Base-by-base conservation (phyloP, 2,888 invertebrate species). In the Phoronis australis region DNA sequence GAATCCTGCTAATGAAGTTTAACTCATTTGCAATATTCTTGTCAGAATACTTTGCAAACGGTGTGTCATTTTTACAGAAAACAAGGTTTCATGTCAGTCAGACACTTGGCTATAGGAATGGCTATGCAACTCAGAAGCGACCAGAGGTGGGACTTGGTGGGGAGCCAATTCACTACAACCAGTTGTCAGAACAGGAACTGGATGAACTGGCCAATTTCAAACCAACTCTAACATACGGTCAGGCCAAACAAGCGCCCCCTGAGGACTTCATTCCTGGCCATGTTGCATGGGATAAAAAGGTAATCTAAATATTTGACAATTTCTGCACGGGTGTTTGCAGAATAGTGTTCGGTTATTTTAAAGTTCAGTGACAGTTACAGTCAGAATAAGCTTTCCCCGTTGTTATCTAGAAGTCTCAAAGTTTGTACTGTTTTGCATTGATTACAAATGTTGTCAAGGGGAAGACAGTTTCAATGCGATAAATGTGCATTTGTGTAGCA, bases 271-370 rank as follows among this genome's bases (percentile, higher is more conserved):
- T 77, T 6, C 77, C 77, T n/a, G 73, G 69, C 18, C 75, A 76
- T 62, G 76, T 77, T 22, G 73, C 74, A 12, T 74, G 69, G 68
- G 77, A 77, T 57, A 77, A 77, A 56, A 77, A 77, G 73, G 76
- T 77, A 47, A 26, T 15, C 9, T 31, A 31, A 31, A 9, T 31
- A n/a, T n/a, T n/a, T n/a, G 24, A 40, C 22, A 9, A n/a, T 1
- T 20, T 3, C 12, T 23, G 20, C 25, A 20, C 25, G 20, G 21
- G 42, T 42, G 18, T 22, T 12, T 22, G 23, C 21, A 24, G 24
- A 42, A 42, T 6, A 39, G 23, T 39, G 23, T n/a, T n/a, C n/a
- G n/a, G n/a, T n/a, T n/a, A n/a, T n/a, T n/a, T n/a, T n/a, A n/a
- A n/a, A n/a, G n/a, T n/a, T n/a, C n/a, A n/a, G n/a, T n/a, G n/a